Base-by-base conservation (phyloP, 1,140 invertebrate genomes). In the Trypoxylus dichotomus region DNA sequence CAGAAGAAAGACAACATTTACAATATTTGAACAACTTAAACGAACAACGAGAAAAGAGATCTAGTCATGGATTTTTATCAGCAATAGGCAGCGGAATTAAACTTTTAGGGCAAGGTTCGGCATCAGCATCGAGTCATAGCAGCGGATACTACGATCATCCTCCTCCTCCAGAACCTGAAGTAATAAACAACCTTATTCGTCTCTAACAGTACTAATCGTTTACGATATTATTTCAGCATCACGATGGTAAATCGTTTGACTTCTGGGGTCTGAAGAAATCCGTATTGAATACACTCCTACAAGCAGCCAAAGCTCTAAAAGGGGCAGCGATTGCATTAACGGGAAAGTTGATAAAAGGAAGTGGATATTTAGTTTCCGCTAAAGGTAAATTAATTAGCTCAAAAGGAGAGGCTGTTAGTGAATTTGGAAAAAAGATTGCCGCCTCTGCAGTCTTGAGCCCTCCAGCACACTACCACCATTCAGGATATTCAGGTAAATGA, bases 231-330 rank as follows among this genome's bases (percentile, higher is more conserved):
- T 74, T 75, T 47, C 42, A 75, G 74, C 41, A 43, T 3, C 86
- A 90, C 75, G 86, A 86, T 63, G 81, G 86, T 13, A 89, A 91
- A 81, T 88, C 88, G 5, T 92, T 93, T 80, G 91, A 93, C 84
- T 89, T 92, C 43, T 94, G 91, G 91, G 90, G 91, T 21, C 88
- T 95, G 80, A 95, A 95, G 85, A 94, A 93, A 84, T 93, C 93
- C 0, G 92, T 95, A 75, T 84, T 95, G 10, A 91, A 92, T 83
- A 94, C 94, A 7, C 86, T 96, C 5, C 88, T 95, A 80, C 93
- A 95, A 90, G 93, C 94, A 10, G 90, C 94, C 0, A 95, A 95
- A 84, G 94, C 94, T 0, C 94, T 96, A 68, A 93, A 94, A 60
- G 94, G 94, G 19, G 93, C 94, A 29, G 92, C 95, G 1, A 91